phyloP scores from a whole-genome alignment of 2,888 invertebrate genomes.

The Rotaria magnacalcarata region DNA sequence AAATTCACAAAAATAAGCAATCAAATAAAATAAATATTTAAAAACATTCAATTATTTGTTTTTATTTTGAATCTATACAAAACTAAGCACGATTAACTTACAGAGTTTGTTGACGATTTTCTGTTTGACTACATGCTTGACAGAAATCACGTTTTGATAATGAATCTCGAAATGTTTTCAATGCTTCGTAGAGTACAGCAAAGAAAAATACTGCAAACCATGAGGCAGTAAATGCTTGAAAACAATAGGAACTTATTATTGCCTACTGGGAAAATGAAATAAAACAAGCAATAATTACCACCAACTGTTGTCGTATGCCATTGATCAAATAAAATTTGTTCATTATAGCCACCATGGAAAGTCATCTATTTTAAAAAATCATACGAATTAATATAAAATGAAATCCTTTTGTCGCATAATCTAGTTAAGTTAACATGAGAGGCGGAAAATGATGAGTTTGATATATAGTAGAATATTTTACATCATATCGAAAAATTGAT shows the following conservation, averaged over 20 bases:
- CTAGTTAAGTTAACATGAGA: no score
- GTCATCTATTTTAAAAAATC: conserved; percentile 51
- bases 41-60: no score
- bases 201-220: conserved; percentile 56
- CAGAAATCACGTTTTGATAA: conserved; percentile 48
- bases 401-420: no score
- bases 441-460: no score
- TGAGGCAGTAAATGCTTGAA: not conserved
- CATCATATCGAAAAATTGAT: no score
- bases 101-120: conserved; percentile 48
- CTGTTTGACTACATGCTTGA: conserved; percentile 49
- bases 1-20: no score
- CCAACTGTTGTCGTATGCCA: conserved; percentile 50
- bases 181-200: conserved; percentile 87
- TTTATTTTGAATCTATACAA: no score
- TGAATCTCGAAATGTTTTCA: conserved; percentile 73
- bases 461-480: no score
- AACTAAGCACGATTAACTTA: not conserved
- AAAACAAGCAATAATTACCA: conserved; percentile 48
- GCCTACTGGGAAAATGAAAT: not conserved
- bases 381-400: no score
- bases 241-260: no score
- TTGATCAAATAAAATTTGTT: conserved; percentile 53
- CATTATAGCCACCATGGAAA: conserved; percentile 53
- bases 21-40: no score